Evolutionary conservation across 2,113 vertebrate species (phyloP), one percentile per base, ranked within the genome.

Genomic region (Natator depressus): DNA sequence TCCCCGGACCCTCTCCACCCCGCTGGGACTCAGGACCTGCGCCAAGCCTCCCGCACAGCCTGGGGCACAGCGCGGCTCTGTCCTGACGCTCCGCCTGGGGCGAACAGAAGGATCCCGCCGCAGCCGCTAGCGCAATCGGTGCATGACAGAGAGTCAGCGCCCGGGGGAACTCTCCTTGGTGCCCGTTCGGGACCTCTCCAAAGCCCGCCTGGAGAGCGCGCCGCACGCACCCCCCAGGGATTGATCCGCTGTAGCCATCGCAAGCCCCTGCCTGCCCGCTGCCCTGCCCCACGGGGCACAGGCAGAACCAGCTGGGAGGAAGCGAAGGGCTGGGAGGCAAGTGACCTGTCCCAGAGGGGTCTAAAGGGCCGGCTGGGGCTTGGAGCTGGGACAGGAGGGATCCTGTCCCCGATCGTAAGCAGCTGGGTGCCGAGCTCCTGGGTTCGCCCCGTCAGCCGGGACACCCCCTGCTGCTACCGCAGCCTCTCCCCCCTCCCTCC

Each of bases 51-150:
- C 84, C 2, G 3, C 1, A 38, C 20, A 81, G 83, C 3, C 51
- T 4, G 84, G 57, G 81, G 92, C 91, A 90, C 84, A 83, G 81
- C 92, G 90, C 84, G 46, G 87, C 95, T 96, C 92, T 82, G 76
- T 92, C 90, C 59, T 11, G 93, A 92, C 2, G 6, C 89, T 94
- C 95, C 97, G 98, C 97, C 97, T 97, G 88, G 87, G n/a, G 88
- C n/a, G 92, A 20, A 47, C 92, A 93, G 94, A 84, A 2, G 38
- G 89, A 51, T 84, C 54, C 89, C 20, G 91, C 95, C 88, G 94
- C 92, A 89, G 94, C 91, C 59, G 42, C 76, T 93, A 47, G 89
- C 84, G 92, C 93, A 35, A 78, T 80, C 89, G 50, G 93, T 81
- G 88, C 8, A 42, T 90, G 89, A 72, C 1, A 62, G 54, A 62